These are phyloP conservation scores for Morpho achilles DNA, from an alignment of 2,888 invertebrate genomes.

Conservation along the genomic window DNA sequence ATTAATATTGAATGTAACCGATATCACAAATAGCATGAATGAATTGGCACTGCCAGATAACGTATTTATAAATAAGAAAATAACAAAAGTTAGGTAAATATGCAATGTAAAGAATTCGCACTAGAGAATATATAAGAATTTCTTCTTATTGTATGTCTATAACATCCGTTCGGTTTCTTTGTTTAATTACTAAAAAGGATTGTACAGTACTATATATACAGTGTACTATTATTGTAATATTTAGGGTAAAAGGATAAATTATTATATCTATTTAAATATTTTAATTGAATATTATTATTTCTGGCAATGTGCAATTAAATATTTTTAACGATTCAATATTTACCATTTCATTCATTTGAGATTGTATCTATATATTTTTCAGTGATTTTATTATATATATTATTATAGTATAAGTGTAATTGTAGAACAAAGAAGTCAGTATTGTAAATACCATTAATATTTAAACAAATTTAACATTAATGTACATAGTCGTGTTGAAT, in stretches of 20 bases:
- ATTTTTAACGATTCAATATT: not conserved
- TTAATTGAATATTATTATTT: not conserved
- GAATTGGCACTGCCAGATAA: constrained; percentile 51
- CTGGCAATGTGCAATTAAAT: not conserved
- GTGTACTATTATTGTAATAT: not conserved
- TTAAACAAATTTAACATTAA: constrained; percentile 28
- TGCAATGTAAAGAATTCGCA: not conserved
- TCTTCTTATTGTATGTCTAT: too few relatives aligned
- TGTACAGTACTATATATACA: too few relatives aligned
- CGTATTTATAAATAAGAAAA: constrained; percentile 27
- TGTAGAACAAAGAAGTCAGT: constrained; percentile 32
- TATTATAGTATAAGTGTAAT: not conserved
- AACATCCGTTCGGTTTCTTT: too few relatives aligned
- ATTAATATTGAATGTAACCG: not conserved
- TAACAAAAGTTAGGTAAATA: not conserved
- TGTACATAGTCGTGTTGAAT: constrained; percentile 19
- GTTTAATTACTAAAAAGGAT: too few relatives aligned
- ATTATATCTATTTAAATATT: too few relatives aligned
- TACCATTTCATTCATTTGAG: not conserved
- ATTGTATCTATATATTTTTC: not conserved
- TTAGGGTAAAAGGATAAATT: too few relatives aligned
- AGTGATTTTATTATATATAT: too few relatives aligned
- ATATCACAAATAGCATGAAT: constrained; percentile 14
- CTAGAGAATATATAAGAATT: not conserved
- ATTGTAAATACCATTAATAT: constrained; percentile 56